phyloP scores from a whole-genome alignment of 2,797 vertebrate species.

The Melanotaenia trifasciata region DNA sequence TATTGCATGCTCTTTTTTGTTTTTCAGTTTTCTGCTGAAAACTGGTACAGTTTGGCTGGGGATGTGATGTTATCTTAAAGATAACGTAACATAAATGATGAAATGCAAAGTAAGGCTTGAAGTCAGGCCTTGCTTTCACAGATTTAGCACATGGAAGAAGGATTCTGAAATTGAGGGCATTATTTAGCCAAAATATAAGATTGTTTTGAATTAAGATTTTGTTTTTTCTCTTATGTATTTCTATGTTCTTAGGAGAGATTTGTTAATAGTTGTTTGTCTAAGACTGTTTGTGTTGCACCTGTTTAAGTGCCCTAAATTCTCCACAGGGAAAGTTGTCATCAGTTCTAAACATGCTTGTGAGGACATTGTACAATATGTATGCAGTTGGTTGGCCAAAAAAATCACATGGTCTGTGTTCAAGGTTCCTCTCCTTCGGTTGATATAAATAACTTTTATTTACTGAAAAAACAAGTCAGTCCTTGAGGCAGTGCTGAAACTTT shows the following conservation, averaged over 20 bases:
- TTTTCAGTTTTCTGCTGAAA: background rate
- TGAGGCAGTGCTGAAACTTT: background rate
- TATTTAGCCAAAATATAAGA: background rate
- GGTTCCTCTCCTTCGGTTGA: conserved; percentile 29
- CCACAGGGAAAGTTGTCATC: conserved; percentile 59
- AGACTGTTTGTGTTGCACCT: conserved; percentile 57
- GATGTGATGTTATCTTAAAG: background rate
- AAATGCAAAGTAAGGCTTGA: background rate
- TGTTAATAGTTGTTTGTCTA: conserved; percentile 21
- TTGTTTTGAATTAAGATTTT: conserved; percentile 1
- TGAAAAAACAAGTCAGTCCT: background rate
- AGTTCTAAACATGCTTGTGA: conserved; percentile 34
- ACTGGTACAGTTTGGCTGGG: background rate
- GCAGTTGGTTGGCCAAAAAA: conserved; percentile 27
- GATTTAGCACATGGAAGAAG: background rate
- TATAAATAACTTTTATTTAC: conserved; percentile 28
- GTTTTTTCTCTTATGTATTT: conserved; percentile 9
- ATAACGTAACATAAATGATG: background rate
- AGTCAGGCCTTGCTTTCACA: background rate
- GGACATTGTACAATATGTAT: conserved; percentile 22
- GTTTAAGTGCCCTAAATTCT: conserved; percentile 57
- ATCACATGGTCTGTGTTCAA: conserved; percentile 23
- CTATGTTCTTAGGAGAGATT: conserved; percentile 25
- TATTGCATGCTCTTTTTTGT: background rate
- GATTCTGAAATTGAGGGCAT: background rate